Base-by-base conservation (phyloP, 2,888 invertebrate species). In the Petrolisthes cinctipes region DNA sequence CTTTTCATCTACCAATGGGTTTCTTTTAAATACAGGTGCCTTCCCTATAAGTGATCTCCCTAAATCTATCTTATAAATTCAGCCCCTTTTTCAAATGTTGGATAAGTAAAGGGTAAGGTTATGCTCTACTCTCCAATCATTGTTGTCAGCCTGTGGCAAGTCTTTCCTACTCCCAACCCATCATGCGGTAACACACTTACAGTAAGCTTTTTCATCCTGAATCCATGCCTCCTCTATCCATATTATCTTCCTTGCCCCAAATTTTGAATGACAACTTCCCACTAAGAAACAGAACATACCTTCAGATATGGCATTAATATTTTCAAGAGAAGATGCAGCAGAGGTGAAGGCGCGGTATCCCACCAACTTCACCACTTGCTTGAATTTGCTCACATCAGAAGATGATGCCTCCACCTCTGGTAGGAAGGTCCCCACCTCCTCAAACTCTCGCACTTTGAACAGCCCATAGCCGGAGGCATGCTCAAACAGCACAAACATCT, bases 391-490 rank as follows among this genome's bases (percentile, higher is more conserved):
- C 79, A 97, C 92, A 92, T 99, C 98, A 0, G 95, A 95, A 17
- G 98, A 96, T 0, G 97, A 97, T 85, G 95, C 95, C 92, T 99
- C 98, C 0, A 99, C 96, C 93, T 97, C 93, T 0, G 98, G 97
- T 89, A 97, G 93, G 89, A 98, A 95, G 93, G 97, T 95, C 0
- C 97, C 97, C 73, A 99, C 95, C 93, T 99, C 99, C 93, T 99
- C 99, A 92, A 99, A 99, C 93, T 99, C 98, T 87, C 96, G 95
- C 14, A 99, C 96, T 91, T 95, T 95, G 93, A 99, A 98, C 86
- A 99, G 93, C 61, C 96, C 96, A 94, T 97, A 99, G 87, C 99
- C 99, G 86, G 98, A 97, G 85, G 99, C 99, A 95, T 99, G 99
- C 93, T 99, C 99, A 92, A 95, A 99, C 83, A 99, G 94, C 37